Conservation (phyloP, 2,797 vertebrate species). For the Mormyrus hasselquistii region DNA sequence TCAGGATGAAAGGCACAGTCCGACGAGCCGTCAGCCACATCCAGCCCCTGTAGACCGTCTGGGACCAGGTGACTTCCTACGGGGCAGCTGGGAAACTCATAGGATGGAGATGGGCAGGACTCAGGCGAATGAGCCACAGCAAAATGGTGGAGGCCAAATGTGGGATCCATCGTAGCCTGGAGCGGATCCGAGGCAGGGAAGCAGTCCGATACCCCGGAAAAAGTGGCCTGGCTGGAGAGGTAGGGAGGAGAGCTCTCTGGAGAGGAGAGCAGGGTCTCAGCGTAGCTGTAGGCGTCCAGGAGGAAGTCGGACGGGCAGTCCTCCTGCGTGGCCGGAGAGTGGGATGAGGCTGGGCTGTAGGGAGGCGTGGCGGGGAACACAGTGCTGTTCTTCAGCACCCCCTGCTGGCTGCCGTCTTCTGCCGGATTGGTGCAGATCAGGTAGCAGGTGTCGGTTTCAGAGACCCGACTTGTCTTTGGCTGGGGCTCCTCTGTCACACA, state of each 20-base stretch:
- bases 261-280: conserved; percentile 45
- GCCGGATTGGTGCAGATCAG: conserved; percentile 22
- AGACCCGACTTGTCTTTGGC: conserved; percentile 31
- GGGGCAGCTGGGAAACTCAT: conserved; percentile 39
- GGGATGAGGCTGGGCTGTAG: conserved; percentile 58
- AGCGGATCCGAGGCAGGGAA: conserved; percentile 34
- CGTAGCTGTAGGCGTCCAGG: conserved; percentile 43
- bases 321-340: conserved; percentile 45
- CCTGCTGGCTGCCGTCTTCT: conserved; percentile 36
- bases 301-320: conserved; percentile 43
- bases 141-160: conserved; percentile 38
- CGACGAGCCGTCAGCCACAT: conserved; percentile 35
- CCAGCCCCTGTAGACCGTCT: conserved; percentile 38
- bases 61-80: conserved; percentile 51
- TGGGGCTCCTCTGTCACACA: conserved; percentile 37
- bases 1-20: conserved; percentile 51
- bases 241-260: conserved; percentile 49
- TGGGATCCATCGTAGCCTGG: conserved; percentile 20
- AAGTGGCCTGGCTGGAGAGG: conserved; percentile 35
- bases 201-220: conserved; percentile 33
- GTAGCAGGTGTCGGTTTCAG: conserved; percentile 25
- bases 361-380: conserved; percentile 53
- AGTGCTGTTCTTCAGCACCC: conserved; percentile 29
- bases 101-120: conserved; percentile 34
- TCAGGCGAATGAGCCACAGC: conserved; percentile 25